phyloP scores from a whole-genome alignment of 2,888 invertebrate genomes.

The Ptycholaimellus sp. region DNA sequence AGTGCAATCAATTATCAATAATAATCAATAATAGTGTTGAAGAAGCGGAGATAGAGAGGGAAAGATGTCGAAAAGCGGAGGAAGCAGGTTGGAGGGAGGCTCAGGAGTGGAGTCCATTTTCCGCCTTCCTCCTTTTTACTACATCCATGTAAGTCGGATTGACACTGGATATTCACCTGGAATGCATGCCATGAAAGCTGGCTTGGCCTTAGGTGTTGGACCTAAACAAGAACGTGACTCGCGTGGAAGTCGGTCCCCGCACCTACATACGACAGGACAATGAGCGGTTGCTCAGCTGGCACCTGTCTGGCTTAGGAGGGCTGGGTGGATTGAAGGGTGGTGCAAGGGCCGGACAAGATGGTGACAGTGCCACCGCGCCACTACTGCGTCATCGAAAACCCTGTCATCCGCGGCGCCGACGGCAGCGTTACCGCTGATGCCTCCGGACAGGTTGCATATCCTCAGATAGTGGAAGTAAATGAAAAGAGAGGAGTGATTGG shows the following conservation, averaged over 20 bases:
- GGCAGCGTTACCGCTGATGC: conserved; percentile 24
- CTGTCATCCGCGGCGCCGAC: conserved; percentile 26
- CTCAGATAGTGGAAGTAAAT: too few relatives aligned
- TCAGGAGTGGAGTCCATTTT: too few relatives aligned
- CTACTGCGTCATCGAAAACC: conserved; percentile 32
- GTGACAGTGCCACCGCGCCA: conserved; percentile 32
- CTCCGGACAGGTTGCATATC: conserved; percentile 26
- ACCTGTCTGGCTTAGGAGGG: background rate
- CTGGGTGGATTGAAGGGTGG: conserved; percentile 22
- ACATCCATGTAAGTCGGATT: conserved; percentile 33
- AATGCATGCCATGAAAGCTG: too few relatives aligned
- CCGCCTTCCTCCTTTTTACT: conserved; percentile 31
- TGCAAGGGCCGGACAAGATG: conserved; percentile 30
- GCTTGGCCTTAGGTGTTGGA: background rate
- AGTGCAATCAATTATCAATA: too few relatives aligned
- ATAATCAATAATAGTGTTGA: too few relatives aligned
- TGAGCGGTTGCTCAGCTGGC: conserved; percentile 25
- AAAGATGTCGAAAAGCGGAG: too few relatives aligned
- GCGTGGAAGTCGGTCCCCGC: conserved; percentile 31
- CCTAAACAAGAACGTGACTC: conserved; percentile 27
- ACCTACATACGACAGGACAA: conserved; percentile 33
- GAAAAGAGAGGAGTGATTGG: too few relatives aligned
- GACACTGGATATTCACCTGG: conserved; percentile 17
- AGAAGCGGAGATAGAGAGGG: too few relatives aligned
- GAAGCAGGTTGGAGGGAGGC: too few relatives aligned